Percentiles rank a stretch among this genome's conserved stretches.
Conservation (phyloP, 2,113 vertebrate genomes). For the Trinectes maculatus region DNA sequence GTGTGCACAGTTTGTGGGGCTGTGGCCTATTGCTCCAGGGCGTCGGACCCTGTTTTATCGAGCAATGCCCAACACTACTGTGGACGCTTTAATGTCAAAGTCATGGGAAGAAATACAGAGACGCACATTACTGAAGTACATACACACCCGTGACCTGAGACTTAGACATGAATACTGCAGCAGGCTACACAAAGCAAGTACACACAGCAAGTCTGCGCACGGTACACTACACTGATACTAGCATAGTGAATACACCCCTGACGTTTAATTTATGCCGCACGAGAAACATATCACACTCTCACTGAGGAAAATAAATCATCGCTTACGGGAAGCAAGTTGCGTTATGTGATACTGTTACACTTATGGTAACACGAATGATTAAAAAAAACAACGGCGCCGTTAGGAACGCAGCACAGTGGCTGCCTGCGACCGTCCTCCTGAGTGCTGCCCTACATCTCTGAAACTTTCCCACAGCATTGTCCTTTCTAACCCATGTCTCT, state of each 20-base stretch:
- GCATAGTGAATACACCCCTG: too few species aligned
- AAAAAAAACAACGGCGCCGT: too few species aligned
- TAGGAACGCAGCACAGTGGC: neutral
- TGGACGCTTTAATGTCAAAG: slow-evolving; percentile 50
- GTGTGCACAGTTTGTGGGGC: slow-evolving; percentile 32
- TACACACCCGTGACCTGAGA: slow-evolving; percentile 35
- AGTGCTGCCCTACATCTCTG: slow-evolving; percentile 43
- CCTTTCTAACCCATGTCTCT: slow-evolving; percentile 17
- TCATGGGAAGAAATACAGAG: slow-evolving; percentile 28
- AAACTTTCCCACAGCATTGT: slow-evolving; percentile 61
- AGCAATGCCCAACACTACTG: slow-evolving; percentile 45
- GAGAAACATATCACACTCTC: neutral
- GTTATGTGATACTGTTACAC: too few species aligned
- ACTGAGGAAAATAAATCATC: too few species aligned
- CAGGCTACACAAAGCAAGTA: neutral
- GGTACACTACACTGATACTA: too few species aligned
- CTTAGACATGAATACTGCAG: slow-evolving; percentile 10
- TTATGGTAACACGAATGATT: neutral
- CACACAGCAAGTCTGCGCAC: too few species aligned
- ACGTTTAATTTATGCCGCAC: slow-evolving; percentile 13
- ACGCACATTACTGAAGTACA: slow-evolving; percentile 34
- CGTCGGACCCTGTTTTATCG: slow-evolving; percentile 48
- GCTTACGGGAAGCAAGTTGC: too few species aligned
- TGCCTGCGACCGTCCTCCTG: slow-evolving; percentile 2
- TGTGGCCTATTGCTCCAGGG: slow-evolving; percentile 67